Evolutionary conservation across 2,113 vertebrate genomes (phyloP).

Genomic region (Otus sunia): DNA sequence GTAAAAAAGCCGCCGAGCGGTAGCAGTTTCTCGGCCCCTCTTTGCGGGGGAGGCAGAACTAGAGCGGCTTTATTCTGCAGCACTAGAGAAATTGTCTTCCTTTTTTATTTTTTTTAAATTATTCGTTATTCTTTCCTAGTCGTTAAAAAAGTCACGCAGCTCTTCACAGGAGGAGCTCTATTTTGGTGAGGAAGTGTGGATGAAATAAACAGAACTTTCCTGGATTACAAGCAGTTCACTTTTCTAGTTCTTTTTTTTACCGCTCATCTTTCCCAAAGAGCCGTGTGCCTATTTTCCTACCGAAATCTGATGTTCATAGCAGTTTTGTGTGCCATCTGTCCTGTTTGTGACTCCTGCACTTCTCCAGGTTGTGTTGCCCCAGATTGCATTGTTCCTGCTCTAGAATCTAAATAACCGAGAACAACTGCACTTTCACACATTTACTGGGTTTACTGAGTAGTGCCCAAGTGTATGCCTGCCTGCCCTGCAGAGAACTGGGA

Average conservation of each 20-base stretch:
- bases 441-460: neutral
- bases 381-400: conserved; percentile 9
- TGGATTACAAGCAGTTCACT: neutral
- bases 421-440: neutral
- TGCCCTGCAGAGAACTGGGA: neutral
- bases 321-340: neutral
- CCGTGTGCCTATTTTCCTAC: fast-evolving
- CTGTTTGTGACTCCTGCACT: neutral
- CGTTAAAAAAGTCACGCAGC: neutral
- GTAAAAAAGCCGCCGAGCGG: neutral
- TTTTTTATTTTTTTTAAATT: no score
- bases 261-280: neutral
- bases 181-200: neutral
- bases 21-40: neutral
- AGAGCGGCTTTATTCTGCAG: neutral
- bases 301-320: fast-evolving
- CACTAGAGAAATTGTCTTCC: neutral
- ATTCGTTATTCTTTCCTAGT: fast-evolving
- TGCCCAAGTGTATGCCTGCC: neutral
- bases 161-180: neutral
- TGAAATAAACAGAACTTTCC: neutral
- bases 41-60: neutral
- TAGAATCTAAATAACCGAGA: neutral
- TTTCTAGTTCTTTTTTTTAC: neutral
- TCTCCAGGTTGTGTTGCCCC: neutral